Percentiles rank a stretch among this genome's conserved stretches.
These are phyloP conservation scores for Meloidogyne chitwoodi DNA, from an alignment of 1,140 invertebrate genomes.

Conservation along the genomic window DNA sequence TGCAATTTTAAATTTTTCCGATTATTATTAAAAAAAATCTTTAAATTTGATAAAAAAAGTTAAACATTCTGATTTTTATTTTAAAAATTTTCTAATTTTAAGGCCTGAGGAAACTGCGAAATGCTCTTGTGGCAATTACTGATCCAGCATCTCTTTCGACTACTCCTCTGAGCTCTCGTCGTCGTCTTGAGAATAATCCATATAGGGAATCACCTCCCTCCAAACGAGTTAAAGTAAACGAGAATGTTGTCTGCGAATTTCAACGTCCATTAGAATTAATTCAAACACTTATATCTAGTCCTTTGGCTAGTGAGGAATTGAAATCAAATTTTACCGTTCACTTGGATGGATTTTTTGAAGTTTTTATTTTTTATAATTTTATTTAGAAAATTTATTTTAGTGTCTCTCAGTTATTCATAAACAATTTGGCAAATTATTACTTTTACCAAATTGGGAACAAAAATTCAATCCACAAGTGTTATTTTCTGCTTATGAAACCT, in stretches of 20 bases:
- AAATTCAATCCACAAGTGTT: constrained; percentile 15
- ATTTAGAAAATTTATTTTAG: background rate
- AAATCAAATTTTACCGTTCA: constrained; percentile 17
- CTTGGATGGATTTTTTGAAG: constrained; percentile 10
- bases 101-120: constrained; percentile 3
- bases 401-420: constrained; percentile 4
- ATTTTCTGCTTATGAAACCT: constrained; percentile 20
- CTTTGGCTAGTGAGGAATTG: constrained; percentile 3
- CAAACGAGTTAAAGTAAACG: constrained; percentile 11
- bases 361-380: background rate
- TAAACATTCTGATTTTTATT: background rate
- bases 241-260: background rate
- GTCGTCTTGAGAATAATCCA: background rate
- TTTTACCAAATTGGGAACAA: constrained; percentile 6
- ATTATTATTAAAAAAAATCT: too few relatives aligned
- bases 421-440: constrained; percentile 13
- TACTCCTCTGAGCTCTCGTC: background rate
- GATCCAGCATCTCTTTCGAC: background rate
- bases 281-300: constrained; percentile 16
- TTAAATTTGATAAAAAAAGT: too few relatives aligned
- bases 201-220: constrained; percentile 9
- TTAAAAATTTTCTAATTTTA: background rate
- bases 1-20: too few relatives aligned
- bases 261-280: constrained; percentile 18
- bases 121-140: background rate